phyloP scores from a whole-genome alignment of 2,113 vertebrate genomes.

The Micromys minutus region DNA sequence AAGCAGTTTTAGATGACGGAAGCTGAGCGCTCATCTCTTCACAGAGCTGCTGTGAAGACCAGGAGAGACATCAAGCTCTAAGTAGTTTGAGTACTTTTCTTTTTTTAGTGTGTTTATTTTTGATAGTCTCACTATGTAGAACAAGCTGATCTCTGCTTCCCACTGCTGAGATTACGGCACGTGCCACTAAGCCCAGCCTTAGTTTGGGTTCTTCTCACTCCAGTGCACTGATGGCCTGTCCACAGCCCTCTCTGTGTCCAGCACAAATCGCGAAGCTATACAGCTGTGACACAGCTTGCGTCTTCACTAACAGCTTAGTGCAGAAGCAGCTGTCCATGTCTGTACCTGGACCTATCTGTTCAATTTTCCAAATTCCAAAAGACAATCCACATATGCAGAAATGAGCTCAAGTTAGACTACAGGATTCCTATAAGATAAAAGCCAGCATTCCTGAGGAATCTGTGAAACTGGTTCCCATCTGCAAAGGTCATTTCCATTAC shows the following conservation, averaged over 20 bases:
- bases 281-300: neutral
- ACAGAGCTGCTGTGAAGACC: neutral
- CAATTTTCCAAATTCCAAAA: neutral
- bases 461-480: neutral
- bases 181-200: neutral
- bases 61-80: neutral
- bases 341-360: neutral
- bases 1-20: neutral
- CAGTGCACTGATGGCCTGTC: neutral
- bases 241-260: neutral
- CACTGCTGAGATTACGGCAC: neutral
- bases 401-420: neutral
- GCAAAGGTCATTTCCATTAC: neutral
- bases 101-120: neutral
- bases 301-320: neutral
- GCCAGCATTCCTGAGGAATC: neutral
- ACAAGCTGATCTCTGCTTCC: neutral
- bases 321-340: neutral
- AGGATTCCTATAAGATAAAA: neutral
- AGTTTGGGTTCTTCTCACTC: neutral
- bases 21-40: neutral
- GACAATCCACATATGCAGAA: neutral
- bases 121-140: neutral
- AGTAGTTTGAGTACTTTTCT: neutral
- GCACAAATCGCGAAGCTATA: neutral